phyloP scores from a whole-genome alignment of 2,797 vertebrate genomes.

The Hydrophis major region DNA sequence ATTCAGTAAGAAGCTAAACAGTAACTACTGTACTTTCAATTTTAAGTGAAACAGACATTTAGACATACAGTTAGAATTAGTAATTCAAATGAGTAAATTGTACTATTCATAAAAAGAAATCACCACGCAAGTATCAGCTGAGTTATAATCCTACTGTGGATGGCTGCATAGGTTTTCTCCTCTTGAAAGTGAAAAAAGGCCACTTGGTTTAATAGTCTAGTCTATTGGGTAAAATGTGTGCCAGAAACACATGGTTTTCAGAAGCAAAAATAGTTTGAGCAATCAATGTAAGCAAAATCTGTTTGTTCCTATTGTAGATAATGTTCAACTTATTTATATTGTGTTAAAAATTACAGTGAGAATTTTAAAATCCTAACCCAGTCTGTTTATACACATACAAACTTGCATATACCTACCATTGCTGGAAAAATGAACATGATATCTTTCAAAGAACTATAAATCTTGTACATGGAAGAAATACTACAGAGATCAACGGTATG shows the following conservation, averaged over 20 bases:
- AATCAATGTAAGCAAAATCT: neutral
- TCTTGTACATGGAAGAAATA: neutral
- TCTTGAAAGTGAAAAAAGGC: neutral
- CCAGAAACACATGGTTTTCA: neutral
- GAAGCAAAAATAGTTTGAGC: neutral
- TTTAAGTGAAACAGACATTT: slow-evolving; percentile 2
- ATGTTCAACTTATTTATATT: neutral
- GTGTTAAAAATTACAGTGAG: neutral
- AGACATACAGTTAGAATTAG: slow-evolving; percentile 19
- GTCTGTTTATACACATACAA: neutral
- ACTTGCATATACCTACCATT: neutral
- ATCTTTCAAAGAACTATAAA: neutral
- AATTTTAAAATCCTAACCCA: neutral
- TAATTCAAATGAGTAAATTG: slow-evolving; percentile 8
- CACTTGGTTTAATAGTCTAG: neutral
- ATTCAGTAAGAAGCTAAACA: neutral
- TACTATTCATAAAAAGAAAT: slow-evolving; percentile 16
- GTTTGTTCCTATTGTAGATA: neutral
- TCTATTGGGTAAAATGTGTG: neutral
- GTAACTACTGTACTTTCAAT: neutral
- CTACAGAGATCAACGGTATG: neutral
- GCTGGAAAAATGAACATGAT: neutral
- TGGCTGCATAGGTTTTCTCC: neutral
- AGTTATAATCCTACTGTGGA: neutral
- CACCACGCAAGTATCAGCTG: neutral